These are phyloP conservation scores for Saccostrea glomerata DNA, from an alignment of 1,140 invertebrate genomes.

Conservation along the genomic window DNA sequence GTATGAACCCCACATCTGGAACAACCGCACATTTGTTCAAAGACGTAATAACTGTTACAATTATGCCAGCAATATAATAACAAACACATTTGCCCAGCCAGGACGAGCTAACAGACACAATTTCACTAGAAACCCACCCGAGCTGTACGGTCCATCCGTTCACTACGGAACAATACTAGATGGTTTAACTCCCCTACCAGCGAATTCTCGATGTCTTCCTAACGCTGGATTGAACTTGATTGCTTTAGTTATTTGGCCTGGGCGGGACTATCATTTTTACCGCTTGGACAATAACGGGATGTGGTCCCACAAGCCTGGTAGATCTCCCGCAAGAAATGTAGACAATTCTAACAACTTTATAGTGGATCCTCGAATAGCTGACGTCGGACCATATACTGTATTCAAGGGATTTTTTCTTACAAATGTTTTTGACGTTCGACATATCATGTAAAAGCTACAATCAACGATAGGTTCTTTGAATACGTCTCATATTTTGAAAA, in stretches of 20 bases:
- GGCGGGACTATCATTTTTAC: not conserved
- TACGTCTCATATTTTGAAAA: not conserved
- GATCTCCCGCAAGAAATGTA: conserved; percentile 42
- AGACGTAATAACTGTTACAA: conserved; percentile 53
- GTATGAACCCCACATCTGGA: not conserved
- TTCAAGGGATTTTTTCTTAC: conserved; percentile 48
- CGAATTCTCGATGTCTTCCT: conserved; percentile 23
- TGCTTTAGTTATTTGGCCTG: conserved; percentile 52
- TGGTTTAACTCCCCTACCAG: conserved; percentile 26
- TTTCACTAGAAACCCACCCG: not conserved
- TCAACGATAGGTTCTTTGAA: not conserved
- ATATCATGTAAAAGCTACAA: not conserved
- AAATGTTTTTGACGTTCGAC: conserved; percentile 8
- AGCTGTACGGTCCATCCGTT: conserved; percentile 16
- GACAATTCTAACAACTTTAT: conserved; percentile 42
- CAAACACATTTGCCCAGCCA: conserved; percentile 54
- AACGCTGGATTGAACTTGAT: conserved; percentile 43
- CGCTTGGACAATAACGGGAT: conserved; percentile 39
- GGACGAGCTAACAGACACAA: conserved; percentile 41
- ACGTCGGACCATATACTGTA: conserved; percentile 47
- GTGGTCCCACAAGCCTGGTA: conserved; percentile 50
- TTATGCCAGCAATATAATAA: conserved; percentile 47
- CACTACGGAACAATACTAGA: conserved; percentile 37
- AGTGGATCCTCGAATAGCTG: conserved; percentile 35
- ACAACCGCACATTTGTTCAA: conserved; percentile 17